phyloP scores from a whole-genome alignment of 2,113 vertebrate genomes.

The Microcebus ravelobensis region DNA sequence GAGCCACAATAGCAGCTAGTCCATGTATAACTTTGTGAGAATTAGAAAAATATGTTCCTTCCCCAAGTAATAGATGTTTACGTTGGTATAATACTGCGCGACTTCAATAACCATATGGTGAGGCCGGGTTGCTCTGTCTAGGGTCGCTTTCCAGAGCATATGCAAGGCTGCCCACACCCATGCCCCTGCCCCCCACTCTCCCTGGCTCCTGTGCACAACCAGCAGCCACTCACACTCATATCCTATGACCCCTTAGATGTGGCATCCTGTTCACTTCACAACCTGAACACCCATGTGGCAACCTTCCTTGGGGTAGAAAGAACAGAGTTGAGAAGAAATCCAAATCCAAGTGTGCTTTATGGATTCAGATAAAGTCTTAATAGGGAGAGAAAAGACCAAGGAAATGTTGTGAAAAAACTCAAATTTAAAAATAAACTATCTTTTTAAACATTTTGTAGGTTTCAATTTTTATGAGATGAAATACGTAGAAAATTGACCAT shows the following conservation, averaged over 20 bases:
- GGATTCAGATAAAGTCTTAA: not conserved
- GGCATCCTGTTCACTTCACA: not conserved
- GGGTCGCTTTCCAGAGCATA: not conserved
- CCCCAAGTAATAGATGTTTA: not conserved
- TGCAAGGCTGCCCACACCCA: accelerated
- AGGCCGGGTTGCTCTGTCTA: not conserved
- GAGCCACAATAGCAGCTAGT: not conserved
- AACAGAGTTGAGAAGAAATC: not conserved
- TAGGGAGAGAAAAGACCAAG: not conserved
- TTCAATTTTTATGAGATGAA: constrained; percentile 25
- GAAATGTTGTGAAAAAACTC: not conserved
- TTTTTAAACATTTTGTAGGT: not conserved
- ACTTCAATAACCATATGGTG: not conserved
- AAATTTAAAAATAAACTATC: not conserved
- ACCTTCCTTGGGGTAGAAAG: not conserved
- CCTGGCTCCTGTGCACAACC: not conserved
- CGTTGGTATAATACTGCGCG: not conserved
- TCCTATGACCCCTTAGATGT: not conserved
- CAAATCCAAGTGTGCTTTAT: not conserved
- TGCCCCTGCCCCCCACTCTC: accelerated
- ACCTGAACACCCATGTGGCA: not conserved
- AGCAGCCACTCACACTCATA: not conserved
- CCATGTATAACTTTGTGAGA: not conserved
- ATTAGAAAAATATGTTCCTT: not conserved
- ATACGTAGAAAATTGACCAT: not conserved